phyloP scores from a whole-genome alignment of 1,140 invertebrate genomes.

The Eurytemora carolleeae region DNA sequence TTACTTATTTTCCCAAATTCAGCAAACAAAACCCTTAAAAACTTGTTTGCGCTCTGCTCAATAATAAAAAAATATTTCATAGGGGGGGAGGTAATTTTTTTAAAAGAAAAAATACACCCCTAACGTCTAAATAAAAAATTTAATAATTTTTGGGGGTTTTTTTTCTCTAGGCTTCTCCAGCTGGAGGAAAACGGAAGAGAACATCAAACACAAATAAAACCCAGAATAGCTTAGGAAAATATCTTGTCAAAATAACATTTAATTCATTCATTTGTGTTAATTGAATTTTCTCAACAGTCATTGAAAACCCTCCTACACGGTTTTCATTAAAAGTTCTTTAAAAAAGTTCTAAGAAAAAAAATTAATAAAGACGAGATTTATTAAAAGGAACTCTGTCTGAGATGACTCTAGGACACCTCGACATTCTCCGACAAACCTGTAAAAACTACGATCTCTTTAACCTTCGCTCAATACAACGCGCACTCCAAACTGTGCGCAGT shows the following conservation, averaged over 20 bases:
- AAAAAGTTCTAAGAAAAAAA: no score
- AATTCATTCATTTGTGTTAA: no score
- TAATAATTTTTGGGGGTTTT: no score
- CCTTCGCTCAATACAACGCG: conserved; percentile 67
- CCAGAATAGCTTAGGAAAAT: not conserved
- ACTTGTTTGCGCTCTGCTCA: no score
- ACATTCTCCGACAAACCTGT: conserved; percentile 55
- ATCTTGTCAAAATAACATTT: conserved; percentile 16
- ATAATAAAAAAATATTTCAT: no score
- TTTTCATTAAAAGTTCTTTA: not conserved
- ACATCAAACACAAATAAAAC: not conserved
- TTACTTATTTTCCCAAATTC: no score
- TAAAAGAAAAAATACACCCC: no score
- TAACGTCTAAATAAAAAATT: no score
- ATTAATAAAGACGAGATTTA: no score
- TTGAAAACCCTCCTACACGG: conserved; percentile 10
- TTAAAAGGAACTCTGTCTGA: conserved; percentile 31
- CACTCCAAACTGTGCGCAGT: conserved; percentile 38
- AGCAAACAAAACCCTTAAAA: no score
- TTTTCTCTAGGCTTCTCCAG: not conserved
- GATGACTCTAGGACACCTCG: conserved; percentile 71
- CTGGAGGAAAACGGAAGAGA: not conserved
- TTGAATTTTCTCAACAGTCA: conserved; percentile 61
- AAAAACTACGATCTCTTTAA: conserved; percentile 40
- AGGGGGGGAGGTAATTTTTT: no score